Conservation (phyloP, 2,888 invertebrate genomes). For the Stictocephala bisonia region DNA sequence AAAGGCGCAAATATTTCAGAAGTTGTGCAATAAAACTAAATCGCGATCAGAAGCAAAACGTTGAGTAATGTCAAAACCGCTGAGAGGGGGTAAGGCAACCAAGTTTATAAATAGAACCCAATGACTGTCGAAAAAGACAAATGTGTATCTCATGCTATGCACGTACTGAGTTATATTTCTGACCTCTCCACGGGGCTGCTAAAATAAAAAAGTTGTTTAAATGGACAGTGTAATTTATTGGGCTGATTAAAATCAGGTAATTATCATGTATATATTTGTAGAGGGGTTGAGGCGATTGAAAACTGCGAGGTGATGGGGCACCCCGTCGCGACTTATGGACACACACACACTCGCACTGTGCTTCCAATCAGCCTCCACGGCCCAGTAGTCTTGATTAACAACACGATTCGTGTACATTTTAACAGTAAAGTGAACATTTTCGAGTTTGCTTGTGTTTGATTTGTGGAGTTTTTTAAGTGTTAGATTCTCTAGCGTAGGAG, state of each 20-base stretch:
- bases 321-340: conserved; percentile 33
- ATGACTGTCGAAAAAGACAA: conserved; percentile 37
- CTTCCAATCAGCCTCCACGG: too few relatives aligned
- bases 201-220: conserved; percentile 42
- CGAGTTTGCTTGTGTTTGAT: too few relatives aligned
- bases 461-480: too few relatives aligned
- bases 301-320: conserved; percentile 44
- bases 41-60: too few relatives aligned
- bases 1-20: too few relatives aligned
- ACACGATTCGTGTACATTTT: too few relatives aligned
- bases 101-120: background rate
- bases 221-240: conserved; percentile 42
- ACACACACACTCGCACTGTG: too few relatives aligned
- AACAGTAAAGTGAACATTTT: too few relatives aligned
- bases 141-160: conserved; percentile 17
- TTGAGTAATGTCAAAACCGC: background rate
- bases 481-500: too few relatives aligned
- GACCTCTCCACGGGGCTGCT: conserved; percentile 38
- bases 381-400: too few relatives aligned
- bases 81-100: background rate
- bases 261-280: conserved; percentile 48
- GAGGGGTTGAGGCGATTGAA: conserved; percentile 41
- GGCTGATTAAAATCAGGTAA: conserved; percentile 46
- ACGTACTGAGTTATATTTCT: conserved; percentile 22
- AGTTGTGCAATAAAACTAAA: too few relatives aligned